Base-by-base conservation (phyloP, 2,113 vertebrate species). In the Axis porcinus region DNA sequence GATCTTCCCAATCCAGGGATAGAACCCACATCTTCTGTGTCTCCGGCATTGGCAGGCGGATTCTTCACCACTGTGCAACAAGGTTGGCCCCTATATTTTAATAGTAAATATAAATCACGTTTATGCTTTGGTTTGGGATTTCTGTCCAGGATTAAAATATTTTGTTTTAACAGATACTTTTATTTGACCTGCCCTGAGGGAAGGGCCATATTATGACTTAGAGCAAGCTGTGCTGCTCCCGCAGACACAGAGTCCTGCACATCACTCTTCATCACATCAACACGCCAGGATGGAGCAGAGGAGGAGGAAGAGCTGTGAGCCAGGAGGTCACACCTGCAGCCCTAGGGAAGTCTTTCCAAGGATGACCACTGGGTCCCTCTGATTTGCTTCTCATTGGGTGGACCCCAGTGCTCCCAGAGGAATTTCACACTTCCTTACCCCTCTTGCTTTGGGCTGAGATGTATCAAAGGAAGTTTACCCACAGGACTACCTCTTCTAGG, bases 11-110 rank as follows among this genome's bases (percentile, higher is more conserved):
- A 13, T 2, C 67, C 36, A 40, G 36, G 36, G 67, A 74, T 25
- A 19, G 5, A 43, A 25, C 70, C 36, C 5, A 25, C 36, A 25
- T 43, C 21, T 25, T 36, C 21, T 74, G 70, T 25, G 70, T 74
- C 36, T 25, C 40, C 23, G 1, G 70, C 2, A 2, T 27, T 58
- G 57, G 21, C 36, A 74, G 21, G 10, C 0, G 0, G 21, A 74
- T 74, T 74, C 70, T 74, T 74, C 6, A 43, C 36, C 36, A 43
- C 36, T 43, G 11, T 13, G 36, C 70, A 13, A 14, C 21, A 16
- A 67, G 33, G 16, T 23, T 25, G 36, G 36, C 11, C 70, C 70
- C 70, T 43, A 23, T 74, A 43, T 25, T 25, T 12, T 43, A 13
- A 40, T 43, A 43, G 36, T 43, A 74, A 74, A 40, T 40, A 74